Conservation (phyloP, 2,888 invertebrate genomes). For the Mamestra brassicae region DNA sequence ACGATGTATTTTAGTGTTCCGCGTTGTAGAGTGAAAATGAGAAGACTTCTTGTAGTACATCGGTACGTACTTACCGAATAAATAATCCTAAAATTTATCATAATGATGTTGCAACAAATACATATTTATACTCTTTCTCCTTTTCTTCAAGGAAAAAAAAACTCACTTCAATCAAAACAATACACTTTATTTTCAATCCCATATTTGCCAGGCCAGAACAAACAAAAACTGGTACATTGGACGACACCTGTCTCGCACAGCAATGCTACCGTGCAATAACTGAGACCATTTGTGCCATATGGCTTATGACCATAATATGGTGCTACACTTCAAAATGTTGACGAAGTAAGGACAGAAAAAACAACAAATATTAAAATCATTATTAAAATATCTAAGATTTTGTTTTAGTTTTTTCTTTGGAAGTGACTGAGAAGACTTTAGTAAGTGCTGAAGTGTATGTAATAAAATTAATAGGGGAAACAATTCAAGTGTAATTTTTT, state of each 20-base stretch:
- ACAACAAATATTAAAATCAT: background rate
- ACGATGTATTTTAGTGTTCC: slow-evolving; percentile 48
- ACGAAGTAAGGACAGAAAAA: slow-evolving; percentile 68
- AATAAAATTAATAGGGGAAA: background rate
- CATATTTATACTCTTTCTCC: background rate
- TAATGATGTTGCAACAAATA: background rate
- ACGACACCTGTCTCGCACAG: slow-evolving; percentile 57
- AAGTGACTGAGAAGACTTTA: too few species aligned
- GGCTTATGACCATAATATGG: slow-evolving; percentile 51
- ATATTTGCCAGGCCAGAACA: too few species aligned
- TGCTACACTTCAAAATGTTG: slow-evolving; percentile 67
- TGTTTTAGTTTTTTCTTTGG: background rate
- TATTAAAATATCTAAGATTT: too few species aligned
- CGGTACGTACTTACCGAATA: too few species aligned
- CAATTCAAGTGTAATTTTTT: background rate
- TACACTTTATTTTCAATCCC: background rate
- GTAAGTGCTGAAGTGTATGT: background rate
- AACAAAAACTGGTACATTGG: slow-evolving; percentile 66
- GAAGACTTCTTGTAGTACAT: background rate
- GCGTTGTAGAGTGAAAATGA: slow-evolving; percentile 13
- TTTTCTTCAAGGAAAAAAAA: background rate
- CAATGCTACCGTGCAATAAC: slow-evolving; percentile 75
- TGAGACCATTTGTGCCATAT: slow-evolving; percentile 69
- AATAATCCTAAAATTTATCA: too few species aligned
- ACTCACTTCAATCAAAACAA: background rate